Conservation (phyloP, 2,888 invertebrate species). For the Mamestra brassicae region DNA sequence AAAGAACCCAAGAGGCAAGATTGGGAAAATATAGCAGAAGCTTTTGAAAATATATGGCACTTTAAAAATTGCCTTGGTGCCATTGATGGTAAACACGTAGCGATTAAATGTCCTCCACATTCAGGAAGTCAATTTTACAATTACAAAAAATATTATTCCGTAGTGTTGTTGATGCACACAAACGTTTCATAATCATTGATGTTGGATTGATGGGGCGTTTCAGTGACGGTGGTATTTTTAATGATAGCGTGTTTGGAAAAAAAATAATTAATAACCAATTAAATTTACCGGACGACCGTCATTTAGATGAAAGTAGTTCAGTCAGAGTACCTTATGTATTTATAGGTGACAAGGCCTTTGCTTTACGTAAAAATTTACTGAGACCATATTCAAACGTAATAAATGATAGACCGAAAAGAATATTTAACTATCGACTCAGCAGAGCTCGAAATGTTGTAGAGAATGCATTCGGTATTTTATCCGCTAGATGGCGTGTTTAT, state of each 20-base stretch:
- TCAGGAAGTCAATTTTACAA: slow-evolving; percentile 26
- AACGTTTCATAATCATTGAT: slow-evolving; percentile 50
- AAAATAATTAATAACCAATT: slow-evolving; percentile 27
- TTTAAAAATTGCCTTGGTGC: slow-evolving; percentile 34
- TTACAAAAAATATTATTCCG: slow-evolving; percentile 44
- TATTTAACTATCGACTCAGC: slow-evolving; percentile 38
- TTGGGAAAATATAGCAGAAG: slow-evolving; percentile 35
- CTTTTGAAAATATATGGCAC: slow-evolving; percentile 32
- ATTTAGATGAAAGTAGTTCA: slow-evolving; percentile 32
- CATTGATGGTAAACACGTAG: slow-evolving; percentile 42
- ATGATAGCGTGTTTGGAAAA: slow-evolving; percentile 35
- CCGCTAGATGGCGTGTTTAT: slow-evolving; percentile 28
- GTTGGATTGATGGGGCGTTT: slow-evolving; percentile 53
- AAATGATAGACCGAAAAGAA: slow-evolving; percentile 29
- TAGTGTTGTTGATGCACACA: slow-evolving; percentile 50
- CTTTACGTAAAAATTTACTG: slow-evolving; percentile 34
- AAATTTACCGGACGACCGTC: slow-evolving; percentile 14
- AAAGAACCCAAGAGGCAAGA: slow-evolving; percentile 29
- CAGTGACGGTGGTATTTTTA: slow-evolving; percentile 54
- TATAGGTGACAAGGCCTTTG: slow-evolving; percentile 33
- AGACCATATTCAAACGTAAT: slow-evolving; percentile 18
- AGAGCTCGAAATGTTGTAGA: slow-evolving; percentile 31
- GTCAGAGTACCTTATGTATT: slow-evolving; percentile 35
- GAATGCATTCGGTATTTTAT: slow-evolving; percentile 33
- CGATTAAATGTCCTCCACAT: slow-evolving; percentile 21